Conservation (phyloP, 2,113 vertebrate species). For the Entelurus aequoreus region DNA sequence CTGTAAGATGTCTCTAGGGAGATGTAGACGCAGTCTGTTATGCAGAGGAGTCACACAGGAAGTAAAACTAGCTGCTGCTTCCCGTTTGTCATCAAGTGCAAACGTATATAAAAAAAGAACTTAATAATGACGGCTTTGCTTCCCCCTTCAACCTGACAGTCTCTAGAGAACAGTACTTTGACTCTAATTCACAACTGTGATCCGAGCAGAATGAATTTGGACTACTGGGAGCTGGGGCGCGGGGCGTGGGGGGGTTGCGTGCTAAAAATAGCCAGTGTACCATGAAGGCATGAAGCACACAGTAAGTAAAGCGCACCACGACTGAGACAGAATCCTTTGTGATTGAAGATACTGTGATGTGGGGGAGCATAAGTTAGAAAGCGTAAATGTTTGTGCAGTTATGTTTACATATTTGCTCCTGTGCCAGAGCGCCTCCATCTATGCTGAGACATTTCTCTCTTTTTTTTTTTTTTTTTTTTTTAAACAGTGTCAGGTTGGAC, state of each 20-base stretch:
- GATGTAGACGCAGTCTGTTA: neutral
- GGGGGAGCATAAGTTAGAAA: constrained; percentile 12
- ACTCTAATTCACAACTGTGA: constrained; percentile 52
- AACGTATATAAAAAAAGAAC: neutral
- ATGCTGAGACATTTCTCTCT: constrained; percentile 3
- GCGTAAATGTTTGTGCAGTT: constrained; percentile 45
- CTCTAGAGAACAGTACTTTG: constrained; percentile 26
- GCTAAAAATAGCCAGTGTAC: constrained; percentile 35
- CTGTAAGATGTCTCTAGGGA: neutral
- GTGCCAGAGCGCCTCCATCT: constrained; percentile 6
- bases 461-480: neutral
- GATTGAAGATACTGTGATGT: constrained; percentile 41
- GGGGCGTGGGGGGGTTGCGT: constrained; percentile 9
- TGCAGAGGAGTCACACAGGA: constrained; percentile 28
- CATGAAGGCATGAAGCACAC: constrained; percentile 43
- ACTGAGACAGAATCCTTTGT: constrained; percentile 46
- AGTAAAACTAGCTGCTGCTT: constrained; percentile 51
- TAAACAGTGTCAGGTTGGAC: constrained; percentile 4
- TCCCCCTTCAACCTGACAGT: constrained; percentile 12
- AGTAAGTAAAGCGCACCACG: constrained; percentile 40
- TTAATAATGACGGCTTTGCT: constrained; percentile 24
- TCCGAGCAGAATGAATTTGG: constrained; percentile 52
- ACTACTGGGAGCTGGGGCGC: constrained; percentile 34
- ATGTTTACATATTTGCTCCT: constrained; percentile 30
- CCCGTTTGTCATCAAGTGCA: constrained; percentile 33